Evolutionary conservation across 2,113 vertebrate species (phyloP).

Genomic region (Nannobrachium achirus): DNA sequence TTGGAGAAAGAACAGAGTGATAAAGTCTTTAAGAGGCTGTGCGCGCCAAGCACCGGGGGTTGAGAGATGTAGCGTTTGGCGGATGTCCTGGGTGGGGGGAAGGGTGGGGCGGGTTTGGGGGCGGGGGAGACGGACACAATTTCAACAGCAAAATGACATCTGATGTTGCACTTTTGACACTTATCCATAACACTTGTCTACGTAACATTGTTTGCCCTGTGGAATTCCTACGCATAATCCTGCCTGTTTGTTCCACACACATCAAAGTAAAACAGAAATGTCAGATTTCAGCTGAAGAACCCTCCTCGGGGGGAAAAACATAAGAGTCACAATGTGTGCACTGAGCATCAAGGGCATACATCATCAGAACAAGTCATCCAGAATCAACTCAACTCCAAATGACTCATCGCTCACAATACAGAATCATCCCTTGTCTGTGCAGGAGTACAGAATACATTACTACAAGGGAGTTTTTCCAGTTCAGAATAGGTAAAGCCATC

Average conservation of each 20-base stretch:
- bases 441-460: conserved; percentile 43
- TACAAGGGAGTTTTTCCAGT: conserved; percentile 46
- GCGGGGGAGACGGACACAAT: conserved; percentile 6
- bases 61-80: conserved; percentile 2
- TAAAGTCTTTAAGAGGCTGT: conserved; percentile 35
- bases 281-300: conserved; percentile 41
- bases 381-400: conserved; percentile 14
- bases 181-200: conserved; percentile 42
- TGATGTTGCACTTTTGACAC: conserved; percentile 52
- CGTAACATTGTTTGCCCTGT: conserved; percentile 36
- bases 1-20: not conserved
- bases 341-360: conserved; percentile 51
- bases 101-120: not conserved
- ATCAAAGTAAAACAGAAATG: conserved; percentile 44
- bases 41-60: conserved; percentile 33
- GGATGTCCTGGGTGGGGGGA: conserved; percentile 16
- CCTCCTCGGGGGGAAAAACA: conserved; percentile 22
- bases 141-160: conserved; percentile 47
- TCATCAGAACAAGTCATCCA: conserved; percentile 1
- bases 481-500: conserved; percentile 64
- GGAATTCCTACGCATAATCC: conserved; percentile 49
- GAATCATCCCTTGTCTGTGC: conserved; percentile 47
- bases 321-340: conserved; percentile 34
- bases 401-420: conserved; percentile 38
- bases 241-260: conserved; percentile 22